These are phyloP conservation scores for Andrena marginata DNA, from an alignment of 2,888 invertebrate species.

Conservation along the genomic window DNA sequence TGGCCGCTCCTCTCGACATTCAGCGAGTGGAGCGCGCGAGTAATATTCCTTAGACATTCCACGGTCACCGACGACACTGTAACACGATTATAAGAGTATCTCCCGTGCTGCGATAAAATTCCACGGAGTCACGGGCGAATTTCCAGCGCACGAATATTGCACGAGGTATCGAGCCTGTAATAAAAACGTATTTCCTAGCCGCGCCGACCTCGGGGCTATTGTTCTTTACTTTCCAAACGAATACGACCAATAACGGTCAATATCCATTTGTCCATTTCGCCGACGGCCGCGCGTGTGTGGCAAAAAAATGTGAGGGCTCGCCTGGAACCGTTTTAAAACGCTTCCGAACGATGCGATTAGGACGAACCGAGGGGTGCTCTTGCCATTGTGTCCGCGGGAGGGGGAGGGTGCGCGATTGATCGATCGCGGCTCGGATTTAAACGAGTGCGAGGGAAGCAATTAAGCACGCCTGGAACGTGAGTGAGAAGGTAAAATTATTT, in stretches of 20 bases:
- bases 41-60: not conserved
- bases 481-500: not conserved
- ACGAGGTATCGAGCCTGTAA: constrained; percentile 14
- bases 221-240: constrained; percentile 36
- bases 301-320: not conserved
- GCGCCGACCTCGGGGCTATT: not conserved
- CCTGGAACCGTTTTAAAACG: not conserved
- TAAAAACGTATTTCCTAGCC: constrained; percentile 16
- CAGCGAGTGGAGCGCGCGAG: not conserved
- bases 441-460: constrained; percentile 16
- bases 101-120: constrained; percentile 1
- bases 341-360: constrained; percentile 19
- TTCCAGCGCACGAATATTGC: not conserved
- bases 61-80: not conserved
- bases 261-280: constrained; percentile 18
- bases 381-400: not conserved
- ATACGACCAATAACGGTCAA: constrained; percentile 24
- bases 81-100: not conserved
- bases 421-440: not conserved
- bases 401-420: not conserved
- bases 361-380: not conserved
- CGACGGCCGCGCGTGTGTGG: not conserved
- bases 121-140: not conserved
- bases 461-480: not conserved
- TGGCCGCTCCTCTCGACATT: not conserved